These are phyloP conservation scores for Oscheius sp. DNA, from an alignment of 2,888 invertebrate species.

Conservation along the genomic window DNA sequence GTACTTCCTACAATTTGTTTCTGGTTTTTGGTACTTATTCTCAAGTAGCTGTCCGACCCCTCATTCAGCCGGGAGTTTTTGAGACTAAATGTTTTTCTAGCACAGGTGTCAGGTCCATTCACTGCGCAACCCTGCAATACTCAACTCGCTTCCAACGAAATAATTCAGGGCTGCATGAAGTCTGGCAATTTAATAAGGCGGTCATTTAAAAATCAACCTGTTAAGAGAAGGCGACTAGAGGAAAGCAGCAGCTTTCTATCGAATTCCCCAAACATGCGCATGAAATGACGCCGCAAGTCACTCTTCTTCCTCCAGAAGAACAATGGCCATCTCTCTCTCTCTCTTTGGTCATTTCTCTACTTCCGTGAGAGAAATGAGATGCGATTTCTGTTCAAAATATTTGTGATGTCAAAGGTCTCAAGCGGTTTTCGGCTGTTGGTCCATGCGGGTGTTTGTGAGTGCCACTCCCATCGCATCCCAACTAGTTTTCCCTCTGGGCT, in stretches of 20 bases:
- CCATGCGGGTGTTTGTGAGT: not conserved
- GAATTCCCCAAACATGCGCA: constrained; percentile 27
- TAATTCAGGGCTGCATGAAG: too few species aligned
- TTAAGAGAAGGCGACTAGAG: constrained; percentile 6
- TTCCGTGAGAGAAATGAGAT: not conserved
- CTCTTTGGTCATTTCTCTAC: not conserved
- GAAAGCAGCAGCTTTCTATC: constrained; percentile 22
- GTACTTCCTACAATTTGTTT: too few species aligned
- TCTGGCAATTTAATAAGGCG: too few species aligned
- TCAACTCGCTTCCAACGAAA: too few species aligned
- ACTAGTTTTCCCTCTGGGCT: too few species aligned
- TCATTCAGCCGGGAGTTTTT: too few species aligned
- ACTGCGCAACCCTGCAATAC: too few species aligned
- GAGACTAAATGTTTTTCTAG: too few species aligned
- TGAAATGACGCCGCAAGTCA: constrained; percentile 5
- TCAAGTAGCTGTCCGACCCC: too few species aligned
- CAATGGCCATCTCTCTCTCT: not conserved
- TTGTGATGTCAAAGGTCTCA: constrained; percentile 1
- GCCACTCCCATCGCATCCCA: not conserved
- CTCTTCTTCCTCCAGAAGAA: constrained; percentile 6
- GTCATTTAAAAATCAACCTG: constrained; percentile 5
- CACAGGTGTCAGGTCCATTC: too few species aligned
- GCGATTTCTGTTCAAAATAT: not conserved
- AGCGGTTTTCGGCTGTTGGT: not conserved
- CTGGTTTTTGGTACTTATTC: too few species aligned